These are phyloP conservation scores for Oceanites oceanicus DNA, from an alignment of 2,113 vertebrate species.

Conservation along the genomic window DNA sequence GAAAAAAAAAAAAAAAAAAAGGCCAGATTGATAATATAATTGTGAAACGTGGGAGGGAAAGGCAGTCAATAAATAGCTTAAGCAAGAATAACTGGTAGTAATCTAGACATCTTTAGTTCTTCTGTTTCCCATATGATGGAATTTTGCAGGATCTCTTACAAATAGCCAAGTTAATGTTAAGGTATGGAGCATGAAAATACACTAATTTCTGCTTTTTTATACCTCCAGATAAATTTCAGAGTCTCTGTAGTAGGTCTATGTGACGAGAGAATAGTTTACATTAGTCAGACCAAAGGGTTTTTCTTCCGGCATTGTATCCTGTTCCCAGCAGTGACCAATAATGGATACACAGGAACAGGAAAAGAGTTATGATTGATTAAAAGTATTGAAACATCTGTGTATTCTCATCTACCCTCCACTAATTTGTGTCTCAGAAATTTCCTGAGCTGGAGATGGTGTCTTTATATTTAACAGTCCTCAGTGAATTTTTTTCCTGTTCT, in stretches of 20 bases:
- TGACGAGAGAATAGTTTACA: not conserved
- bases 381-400: not conserved
- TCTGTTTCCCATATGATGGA: not conserved
- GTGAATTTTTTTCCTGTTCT: not conserved
- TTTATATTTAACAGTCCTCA: not conserved
- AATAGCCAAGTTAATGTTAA: not conserved
- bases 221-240: not conserved
- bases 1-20: fast-evolving
- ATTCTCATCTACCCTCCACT: not conserved
- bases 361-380: not conserved
- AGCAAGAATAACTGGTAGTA: not conserved
- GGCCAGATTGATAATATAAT: not conserved
- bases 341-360: not conserved
- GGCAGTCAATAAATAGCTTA: not conserved
- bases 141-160: not conserved
- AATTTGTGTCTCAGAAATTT: not conserved
- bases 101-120: not conserved
- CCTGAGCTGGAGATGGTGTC: not conserved
- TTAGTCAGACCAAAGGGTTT: not conserved
- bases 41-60: not conserved
- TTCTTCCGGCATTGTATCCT: not conserved
- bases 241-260: not conserved
- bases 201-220: not conserved
- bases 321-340: not conserved
- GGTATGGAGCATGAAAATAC: not conserved